phyloP scores from a whole-genome alignment of 2,797 vertebrate genomes.

The Pterois miles region DNA sequence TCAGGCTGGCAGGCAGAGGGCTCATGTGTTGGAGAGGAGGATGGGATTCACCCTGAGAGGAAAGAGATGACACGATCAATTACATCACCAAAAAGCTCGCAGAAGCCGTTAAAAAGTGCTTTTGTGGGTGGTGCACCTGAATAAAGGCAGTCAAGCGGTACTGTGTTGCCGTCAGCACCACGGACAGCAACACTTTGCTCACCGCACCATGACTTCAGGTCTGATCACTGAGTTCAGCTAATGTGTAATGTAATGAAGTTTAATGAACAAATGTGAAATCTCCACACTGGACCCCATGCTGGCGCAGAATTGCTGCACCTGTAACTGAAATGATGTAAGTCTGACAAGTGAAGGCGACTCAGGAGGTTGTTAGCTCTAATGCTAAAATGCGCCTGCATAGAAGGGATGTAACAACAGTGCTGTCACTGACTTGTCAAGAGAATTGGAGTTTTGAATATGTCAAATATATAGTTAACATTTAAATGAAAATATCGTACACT shows the following conservation, averaged over 20 bases:
- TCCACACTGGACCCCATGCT: background rate
- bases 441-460: background rate
- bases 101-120: constrained; percentile 45
- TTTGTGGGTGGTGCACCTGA: constrained; percentile 44
- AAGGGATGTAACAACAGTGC: background rate
- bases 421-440: background rate
- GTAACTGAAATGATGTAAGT: constrained; percentile 1
- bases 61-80: constrained; percentile 66
- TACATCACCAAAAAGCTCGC: constrained; percentile 57
- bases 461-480: background rate
- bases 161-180: constrained; percentile 46
- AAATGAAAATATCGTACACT: background rate
- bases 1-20: constrained; percentile 36
- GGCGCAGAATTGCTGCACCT: background rate
- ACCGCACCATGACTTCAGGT: background rate
- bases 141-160: constrained; percentile 34
- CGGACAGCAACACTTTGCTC: constrained; percentile 8
- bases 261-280: constrained; percentile 1
- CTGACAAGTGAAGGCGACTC: background rate
- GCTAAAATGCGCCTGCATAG: background rate
- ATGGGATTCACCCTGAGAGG: constrained; percentile 50
- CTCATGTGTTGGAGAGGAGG: constrained; percentile 31
- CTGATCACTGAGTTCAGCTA: background rate
- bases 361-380: constrained; percentile 10
- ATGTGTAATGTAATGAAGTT: no score